Evolutionary conservation across 2,888 invertebrate species (phyloP).

Genomic region (Anthophora plumipes): DNA sequence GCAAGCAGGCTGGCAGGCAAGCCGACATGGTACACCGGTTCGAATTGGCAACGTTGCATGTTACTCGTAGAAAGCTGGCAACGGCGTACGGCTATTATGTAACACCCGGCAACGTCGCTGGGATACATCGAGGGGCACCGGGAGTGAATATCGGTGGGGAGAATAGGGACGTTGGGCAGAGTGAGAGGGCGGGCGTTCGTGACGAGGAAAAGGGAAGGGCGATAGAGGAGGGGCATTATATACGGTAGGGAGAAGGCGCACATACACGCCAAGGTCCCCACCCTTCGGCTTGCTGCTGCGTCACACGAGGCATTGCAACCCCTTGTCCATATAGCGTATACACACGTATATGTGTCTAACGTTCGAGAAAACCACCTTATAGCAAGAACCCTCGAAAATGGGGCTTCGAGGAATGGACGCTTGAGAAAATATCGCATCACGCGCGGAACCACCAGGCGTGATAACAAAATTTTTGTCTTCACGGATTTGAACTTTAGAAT

Average conservation of each 20-base stretch:
- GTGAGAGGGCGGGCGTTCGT: conserved; percentile 56
- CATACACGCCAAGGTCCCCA: conserved; percentile 61
- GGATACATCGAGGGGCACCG: conserved; percentile 68
- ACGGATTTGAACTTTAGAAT: conserved; percentile 3
- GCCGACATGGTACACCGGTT: conserved; percentile 70
- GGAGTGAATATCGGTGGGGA: conserved; percentile 66
- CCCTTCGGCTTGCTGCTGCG: conserved; percentile 73
- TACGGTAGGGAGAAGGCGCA: conserved; percentile 61
- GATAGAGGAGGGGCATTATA: conserved; percentile 56
- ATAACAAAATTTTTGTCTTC: conserved; percentile 36
- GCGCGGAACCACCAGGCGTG: not conserved
- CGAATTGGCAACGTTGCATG: conserved; percentile 67
- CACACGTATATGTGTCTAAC: conserved; percentile 11
- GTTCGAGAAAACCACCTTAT: conserved; percentile 56
- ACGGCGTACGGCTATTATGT: conserved; percentile 82
- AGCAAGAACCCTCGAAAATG: conserved; percentile 49
- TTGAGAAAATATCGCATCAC: conserved; percentile 24
- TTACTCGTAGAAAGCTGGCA: conserved; percentile 73
- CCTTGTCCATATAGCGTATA: conserved; percentile 67
- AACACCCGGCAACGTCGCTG: conserved; percentile 83
- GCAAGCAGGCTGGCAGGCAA: conserved; percentile 50
- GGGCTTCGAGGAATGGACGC: conserved; percentile 34
- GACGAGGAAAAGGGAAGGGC: conserved; percentile 33
- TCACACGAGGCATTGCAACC: conserved; percentile 80
- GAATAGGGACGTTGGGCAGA: conserved; percentile 59